phyloP scores from a whole-genome alignment of 2,113 vertebrate genomes.

The Psittacula cyanocephala region DNA sequence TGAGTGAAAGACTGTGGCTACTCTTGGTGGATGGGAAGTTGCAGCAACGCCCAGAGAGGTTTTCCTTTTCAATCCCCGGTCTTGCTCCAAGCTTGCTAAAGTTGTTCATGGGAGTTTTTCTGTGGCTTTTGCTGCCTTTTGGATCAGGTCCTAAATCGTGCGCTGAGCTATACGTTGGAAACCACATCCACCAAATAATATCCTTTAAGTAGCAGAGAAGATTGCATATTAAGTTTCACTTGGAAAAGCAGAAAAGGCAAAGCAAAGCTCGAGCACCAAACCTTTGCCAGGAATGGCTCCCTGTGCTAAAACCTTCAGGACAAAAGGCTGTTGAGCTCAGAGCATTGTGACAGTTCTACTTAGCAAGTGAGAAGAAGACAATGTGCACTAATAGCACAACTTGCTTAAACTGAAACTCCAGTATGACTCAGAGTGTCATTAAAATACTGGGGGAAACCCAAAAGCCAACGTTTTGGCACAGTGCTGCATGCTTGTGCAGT shows the following conservation, averaged over 20 bases:
- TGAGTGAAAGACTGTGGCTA: background rate
- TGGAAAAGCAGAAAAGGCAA: background rate
- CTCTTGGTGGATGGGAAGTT: background rate
- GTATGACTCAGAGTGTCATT: background rate
- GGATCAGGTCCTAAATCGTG: background rate
- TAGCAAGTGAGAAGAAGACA: background rate
- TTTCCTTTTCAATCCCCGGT: background rate
- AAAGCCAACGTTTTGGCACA: background rate
- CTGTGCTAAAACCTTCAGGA: background rate
- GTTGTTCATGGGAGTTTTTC: background rate
- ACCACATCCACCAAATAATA: background rate
- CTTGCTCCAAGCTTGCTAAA: accelerated
- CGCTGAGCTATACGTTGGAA: background rate
- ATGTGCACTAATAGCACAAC: background rate
- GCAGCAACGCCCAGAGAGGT: background rate
- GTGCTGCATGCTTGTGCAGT: background rate
- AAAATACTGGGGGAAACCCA: background rate
- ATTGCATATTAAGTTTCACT: background rate
- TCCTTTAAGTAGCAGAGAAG: background rate
- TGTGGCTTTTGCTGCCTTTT: background rate
- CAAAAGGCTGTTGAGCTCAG: background rate
- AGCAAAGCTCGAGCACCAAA: background rate
- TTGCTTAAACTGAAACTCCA: background rate
- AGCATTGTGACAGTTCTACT: background rate
- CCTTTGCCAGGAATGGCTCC: background rate